These are phyloP conservation scores for Poeciliopsis retropinna DNA, from an alignment of 2,113 vertebrate genomes.

Conservation along the genomic window DNA sequence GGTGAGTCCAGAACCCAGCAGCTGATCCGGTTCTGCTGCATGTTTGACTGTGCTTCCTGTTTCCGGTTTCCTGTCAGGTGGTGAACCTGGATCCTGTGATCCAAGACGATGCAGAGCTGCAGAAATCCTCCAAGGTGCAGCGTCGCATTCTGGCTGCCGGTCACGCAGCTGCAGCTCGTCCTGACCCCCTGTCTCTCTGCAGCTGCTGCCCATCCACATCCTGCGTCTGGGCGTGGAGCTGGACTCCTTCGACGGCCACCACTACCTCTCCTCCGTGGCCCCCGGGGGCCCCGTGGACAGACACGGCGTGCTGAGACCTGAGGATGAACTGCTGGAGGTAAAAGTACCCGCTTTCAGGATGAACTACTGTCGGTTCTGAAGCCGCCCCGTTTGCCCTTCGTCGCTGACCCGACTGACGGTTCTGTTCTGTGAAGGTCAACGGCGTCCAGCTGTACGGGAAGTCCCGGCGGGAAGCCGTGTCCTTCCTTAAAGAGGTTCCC, in stretches of 20 bases:
- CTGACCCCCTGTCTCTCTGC: neutral
- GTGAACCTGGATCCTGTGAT: constrained; percentile 88
- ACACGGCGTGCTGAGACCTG: constrained; percentile 85
- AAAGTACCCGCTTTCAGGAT: neutral
- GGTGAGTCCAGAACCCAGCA: constrained; percentile 77
- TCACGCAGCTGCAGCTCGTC: too few relatives aligned
- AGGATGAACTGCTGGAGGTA: constrained; percentile 97
- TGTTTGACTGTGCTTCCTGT: too few relatives aligned
- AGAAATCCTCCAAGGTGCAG: constrained; percentile 92
- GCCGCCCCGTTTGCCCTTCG: too few relatives aligned
- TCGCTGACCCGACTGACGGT: too few relatives aligned
- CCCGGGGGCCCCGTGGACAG: constrained; percentile 86
- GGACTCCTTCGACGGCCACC: constrained; percentile 95
- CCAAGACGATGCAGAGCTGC: constrained; percentile 88
- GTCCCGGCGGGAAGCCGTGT: constrained; percentile 89
- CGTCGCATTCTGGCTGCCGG: too few relatives aligned
- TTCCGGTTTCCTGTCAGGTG: constrained; percentile 76
- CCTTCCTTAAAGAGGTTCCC: constrained; percentile 92
- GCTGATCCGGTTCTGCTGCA: too few relatives aligned
- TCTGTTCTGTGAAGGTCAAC: constrained; percentile 83
- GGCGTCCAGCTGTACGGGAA: constrained; percentile 88
- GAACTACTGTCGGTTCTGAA: neutral
- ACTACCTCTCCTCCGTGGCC: constrained; percentile 93
- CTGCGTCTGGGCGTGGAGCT: constrained; percentile 93
- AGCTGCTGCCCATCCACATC: constrained; percentile 93